These are phyloP conservation scores for Macaca nemestrina DNA, from an alignment of 2,113 vertebrate genomes.

Conservation along the genomic window DNA sequence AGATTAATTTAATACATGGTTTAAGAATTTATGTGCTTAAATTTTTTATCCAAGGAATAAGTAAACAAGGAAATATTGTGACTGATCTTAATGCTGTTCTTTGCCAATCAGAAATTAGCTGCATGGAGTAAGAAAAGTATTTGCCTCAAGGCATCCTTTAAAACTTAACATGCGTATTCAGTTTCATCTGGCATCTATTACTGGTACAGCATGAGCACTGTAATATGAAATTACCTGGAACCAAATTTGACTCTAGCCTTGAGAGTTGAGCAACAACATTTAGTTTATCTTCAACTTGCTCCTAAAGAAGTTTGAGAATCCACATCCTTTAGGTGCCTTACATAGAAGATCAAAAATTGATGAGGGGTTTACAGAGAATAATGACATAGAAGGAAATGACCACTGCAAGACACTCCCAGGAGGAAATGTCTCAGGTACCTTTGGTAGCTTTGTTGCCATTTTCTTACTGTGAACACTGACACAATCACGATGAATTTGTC, in stretches of 20 bases:
- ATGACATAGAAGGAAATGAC: not conserved
- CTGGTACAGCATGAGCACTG: not conserved
- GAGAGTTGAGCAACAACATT: not conserved
- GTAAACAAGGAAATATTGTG: conserved; percentile 40
- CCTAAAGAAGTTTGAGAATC: not conserved
- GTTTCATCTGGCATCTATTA: conserved; percentile 49
- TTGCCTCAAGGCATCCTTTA: conserved; percentile 24
- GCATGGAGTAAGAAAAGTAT: not conserved
- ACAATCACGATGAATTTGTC: not conserved
- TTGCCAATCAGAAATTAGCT: conserved; percentile 60
- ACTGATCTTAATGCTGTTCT: conserved; percentile 17
- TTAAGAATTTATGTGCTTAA: conserved; percentile 10
- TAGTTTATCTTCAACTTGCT: not conserved
- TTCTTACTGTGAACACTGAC: not conserved
- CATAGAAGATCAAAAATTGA: not conserved
- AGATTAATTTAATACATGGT: conserved; percentile 2
- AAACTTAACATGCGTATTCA: not conserved
- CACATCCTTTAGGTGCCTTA: not conserved
- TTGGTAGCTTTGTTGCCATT: not conserved
- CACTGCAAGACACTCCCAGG: not conserved
- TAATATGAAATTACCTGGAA: conserved; percentile 31
- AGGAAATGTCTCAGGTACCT: not conserved
- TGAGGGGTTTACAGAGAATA: not conserved
- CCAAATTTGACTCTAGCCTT: not conserved
- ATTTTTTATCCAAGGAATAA: conserved; percentile 26